These are phyloP conservation scores for Blera fallax DNA, from an alignment of 2,888 invertebrate genomes.

Conservation along the genomic window DNA sequence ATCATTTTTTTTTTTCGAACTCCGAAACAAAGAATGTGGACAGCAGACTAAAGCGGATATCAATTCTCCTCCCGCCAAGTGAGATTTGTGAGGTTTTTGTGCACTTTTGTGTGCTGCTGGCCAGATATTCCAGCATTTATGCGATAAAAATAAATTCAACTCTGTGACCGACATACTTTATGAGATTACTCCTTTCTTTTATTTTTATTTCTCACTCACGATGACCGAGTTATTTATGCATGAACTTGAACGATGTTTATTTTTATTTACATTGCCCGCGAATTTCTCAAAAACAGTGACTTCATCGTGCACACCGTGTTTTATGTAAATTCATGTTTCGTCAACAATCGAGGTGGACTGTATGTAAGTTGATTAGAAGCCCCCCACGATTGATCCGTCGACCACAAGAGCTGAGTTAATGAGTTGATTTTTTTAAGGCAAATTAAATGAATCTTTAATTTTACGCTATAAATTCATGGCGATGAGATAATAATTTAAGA, in stretches of 20 bases:
- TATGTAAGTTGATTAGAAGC: not conserved
- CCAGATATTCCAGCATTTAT: not conserved
- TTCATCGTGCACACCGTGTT: not conserved
- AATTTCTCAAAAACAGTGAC: slow-evolving; percentile 8
- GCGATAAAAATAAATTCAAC: slow-evolving; percentile 24
- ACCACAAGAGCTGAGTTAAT: not conserved
- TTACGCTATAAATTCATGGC: not conserved
- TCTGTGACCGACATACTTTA: slow-evolving; percentile 2
- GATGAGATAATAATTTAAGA: slow-evolving; percentile 6
- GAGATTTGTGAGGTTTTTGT: not conserved
- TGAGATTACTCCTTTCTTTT: not conserved
- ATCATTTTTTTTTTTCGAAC: slow-evolving; percentile 4
- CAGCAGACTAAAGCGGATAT: not conserved
- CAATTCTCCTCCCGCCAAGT: not conserved
- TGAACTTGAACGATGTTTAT: slow-evolving; percentile 45
- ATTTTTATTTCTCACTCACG: slow-evolving; percentile 8
- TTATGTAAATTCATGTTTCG: slow-evolving; percentile 22
- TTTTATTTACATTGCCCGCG: not conserved
- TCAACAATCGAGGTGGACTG: not conserved
- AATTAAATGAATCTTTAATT: not conserved
- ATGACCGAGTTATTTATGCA: slow-evolving; percentile 51
- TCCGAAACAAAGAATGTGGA: not conserved
- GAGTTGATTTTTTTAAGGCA: not conserved
- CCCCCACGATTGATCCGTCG: not conserved
- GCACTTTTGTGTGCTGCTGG: not conserved